Percentiles rank a stretch among this genome's conserved stretches.
These are phyloP conservation scores for Berghia stephanieae DNA, from an alignment of 1,140 invertebrate species.

Conservation along the genomic window DNA sequence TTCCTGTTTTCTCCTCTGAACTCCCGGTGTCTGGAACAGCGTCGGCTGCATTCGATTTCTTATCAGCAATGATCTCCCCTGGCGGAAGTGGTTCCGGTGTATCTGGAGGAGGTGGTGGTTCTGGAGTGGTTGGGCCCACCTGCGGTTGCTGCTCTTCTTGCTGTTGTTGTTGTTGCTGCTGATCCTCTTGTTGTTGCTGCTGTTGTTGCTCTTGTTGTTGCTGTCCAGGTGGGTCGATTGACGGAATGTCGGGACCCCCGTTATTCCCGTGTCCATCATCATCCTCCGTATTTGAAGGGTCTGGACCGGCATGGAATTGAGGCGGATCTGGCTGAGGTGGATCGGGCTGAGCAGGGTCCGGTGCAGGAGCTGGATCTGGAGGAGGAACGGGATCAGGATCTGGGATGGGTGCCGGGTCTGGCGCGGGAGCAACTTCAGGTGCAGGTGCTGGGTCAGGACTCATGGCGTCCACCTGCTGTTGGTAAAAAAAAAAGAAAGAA, in stretches of 20 bases:
- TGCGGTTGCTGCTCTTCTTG: neutral
- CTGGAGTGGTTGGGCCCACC: neutral
- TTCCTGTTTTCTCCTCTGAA: slow-evolving; percentile 15
- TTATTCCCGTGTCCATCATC: slow-evolving; percentile 24
- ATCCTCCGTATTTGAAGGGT: slow-evolving; percentile 14
- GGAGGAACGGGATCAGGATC: neutral
- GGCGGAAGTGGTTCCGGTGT: slow-evolving; percentile 19
- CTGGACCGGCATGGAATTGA: neutral
- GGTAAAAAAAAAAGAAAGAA: too few relatives aligned
- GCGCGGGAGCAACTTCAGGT: neutral
- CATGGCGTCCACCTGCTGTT: slow-evolving; percentile 8
- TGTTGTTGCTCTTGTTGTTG: slow-evolving; percentile 16
- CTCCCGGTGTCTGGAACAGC: neutral
- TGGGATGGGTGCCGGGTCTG: neutral
- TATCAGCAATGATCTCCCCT: neutral
- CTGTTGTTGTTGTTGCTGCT: slow-evolving; percentile 24
- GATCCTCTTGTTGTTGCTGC: slow-evolving; percentile 20
- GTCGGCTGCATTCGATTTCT: slow-evolving; percentile 18
- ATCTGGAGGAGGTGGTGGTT: slow-evolving; percentile 17
- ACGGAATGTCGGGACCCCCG: slow-evolving; percentile 6
- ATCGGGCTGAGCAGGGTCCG: slow-evolving; percentile 1
- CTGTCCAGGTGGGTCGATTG: neutral
- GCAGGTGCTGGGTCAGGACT: neutral
- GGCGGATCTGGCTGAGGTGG: neutral
- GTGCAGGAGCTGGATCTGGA: slow-evolving; percentile 13